Conservation (phyloP, 1,140 invertebrate species). For the Anastatus disparis region DNA sequence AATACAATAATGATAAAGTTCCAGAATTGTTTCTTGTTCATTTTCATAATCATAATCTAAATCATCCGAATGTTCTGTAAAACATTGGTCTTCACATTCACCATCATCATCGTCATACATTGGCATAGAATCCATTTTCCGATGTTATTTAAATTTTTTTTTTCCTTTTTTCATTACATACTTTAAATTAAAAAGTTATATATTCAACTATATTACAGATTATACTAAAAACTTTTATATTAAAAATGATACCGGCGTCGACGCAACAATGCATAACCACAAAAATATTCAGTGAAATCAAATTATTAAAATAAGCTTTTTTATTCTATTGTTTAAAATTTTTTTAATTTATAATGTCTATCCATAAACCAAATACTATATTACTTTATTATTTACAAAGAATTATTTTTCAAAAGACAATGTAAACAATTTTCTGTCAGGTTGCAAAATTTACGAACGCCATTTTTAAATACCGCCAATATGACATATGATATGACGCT, state of each 20-base stretch:
- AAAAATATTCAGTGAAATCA: too few relatives aligned
- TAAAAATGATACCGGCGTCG: too few relatives aligned
- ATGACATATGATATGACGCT: too few relatives aligned
- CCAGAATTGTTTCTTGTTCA: constrained; percentile 51
- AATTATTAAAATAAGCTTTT: too few relatives aligned
- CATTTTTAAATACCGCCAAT: constrained; percentile 24
- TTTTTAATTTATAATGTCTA: too few relatives aligned
- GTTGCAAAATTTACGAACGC: neutral
- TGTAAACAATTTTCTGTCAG: too few relatives aligned
- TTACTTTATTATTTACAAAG: too few relatives aligned
- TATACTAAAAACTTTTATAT: too few relatives aligned
- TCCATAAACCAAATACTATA: too few relatives aligned
- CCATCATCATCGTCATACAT: constrained; percentile 55
- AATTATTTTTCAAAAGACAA: too few relatives aligned
- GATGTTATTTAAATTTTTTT: neutral
- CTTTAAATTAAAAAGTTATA: neutral
- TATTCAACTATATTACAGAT: too few relatives aligned
- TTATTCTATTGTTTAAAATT: too few relatives aligned
- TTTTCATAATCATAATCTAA: constrained; percentile 56
- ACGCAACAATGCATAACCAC: neutral
- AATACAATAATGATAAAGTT: constrained; percentile 57
- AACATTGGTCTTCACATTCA: constrained; percentile 51
- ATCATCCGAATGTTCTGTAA: constrained; percentile 47
- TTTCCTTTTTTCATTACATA: neutral
- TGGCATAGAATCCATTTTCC: constrained; percentile 46